Percentiles rank a stretch among this genome's conserved stretches.
Evolutionary conservation across 1,140 invertebrate genomes (phyloP).

Genomic region (Aphidius ervi): DNA sequence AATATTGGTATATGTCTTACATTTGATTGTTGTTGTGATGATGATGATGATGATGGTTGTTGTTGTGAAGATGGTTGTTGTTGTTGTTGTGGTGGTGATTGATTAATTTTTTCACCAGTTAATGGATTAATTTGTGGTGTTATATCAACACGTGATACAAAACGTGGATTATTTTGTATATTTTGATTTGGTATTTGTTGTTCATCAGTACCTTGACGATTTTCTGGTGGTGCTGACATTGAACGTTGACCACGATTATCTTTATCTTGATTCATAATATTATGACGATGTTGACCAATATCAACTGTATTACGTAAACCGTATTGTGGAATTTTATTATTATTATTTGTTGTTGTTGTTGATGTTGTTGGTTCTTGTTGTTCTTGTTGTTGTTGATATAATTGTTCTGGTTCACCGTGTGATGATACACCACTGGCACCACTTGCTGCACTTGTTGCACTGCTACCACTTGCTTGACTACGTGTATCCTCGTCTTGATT

Average conservation of each 20-base stretch:
- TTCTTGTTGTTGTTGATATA: slow-evolving; percentile 25
- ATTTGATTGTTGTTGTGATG: slow-evolving; percentile 40
- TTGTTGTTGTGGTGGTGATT: slow-evolving; percentile 11
- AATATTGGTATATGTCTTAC: slow-evolving; percentile 84
- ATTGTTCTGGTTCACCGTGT: slow-evolving; percentile 39
- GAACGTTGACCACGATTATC: slow-evolving; percentile 60
- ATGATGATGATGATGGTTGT: slow-evolving; percentile 33
- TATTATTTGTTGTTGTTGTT: too few relatives aligned
- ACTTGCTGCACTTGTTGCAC: slow-evolving; percentile 43
- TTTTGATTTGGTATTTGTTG: slow-evolving; percentile 38
- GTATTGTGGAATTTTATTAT: slow-evolving; percentile 60
- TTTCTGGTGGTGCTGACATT: slow-evolving; percentile 64
- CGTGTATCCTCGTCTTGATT: slow-evolving; percentile 45
- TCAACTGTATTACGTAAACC: slow-evolving; percentile 72
- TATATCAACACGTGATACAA: slow-evolving; percentile 58
- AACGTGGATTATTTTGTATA: slow-evolving; percentile 38
- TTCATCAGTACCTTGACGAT: slow-evolving; percentile 25
- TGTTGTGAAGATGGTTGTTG: slow-evolving; percentile 29
- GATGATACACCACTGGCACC: slow-evolving; percentile 37
- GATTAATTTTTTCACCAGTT: slow-evolving; percentile 20
- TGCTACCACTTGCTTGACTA: slow-evolving; percentile 44
- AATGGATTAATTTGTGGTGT: slow-evolving; percentile 40
- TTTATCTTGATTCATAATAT: slow-evolving; percentile 57
- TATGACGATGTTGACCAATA: slow-evolving; percentile 58
- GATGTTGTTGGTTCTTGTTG: too few relatives aligned